A percentile compares a stretch with the other conserved stretches of the same genome.
These are phyloP conservation scores for Brachypterus glaber DNA, from an alignment of 2,888 invertebrate species.

Conservation along the genomic window DNA sequence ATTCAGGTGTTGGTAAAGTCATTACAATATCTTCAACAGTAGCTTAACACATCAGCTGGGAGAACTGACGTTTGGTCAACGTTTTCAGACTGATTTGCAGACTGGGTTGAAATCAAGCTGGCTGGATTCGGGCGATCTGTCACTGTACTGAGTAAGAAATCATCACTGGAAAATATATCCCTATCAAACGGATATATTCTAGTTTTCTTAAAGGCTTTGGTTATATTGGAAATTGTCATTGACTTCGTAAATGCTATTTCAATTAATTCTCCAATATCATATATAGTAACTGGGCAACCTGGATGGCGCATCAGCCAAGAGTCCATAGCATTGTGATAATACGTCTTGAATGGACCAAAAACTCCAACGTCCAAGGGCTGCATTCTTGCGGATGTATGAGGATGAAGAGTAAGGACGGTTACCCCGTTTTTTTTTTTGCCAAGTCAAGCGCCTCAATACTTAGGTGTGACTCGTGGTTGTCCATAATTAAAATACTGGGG, in stretches of 20 bases:
- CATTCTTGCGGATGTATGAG: constrained; percentile 35
- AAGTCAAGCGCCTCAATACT: constrained; percentile 22
- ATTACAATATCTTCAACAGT: no score
- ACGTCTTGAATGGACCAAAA: constrained; percentile 34
- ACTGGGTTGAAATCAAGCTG: constrained; percentile 8
- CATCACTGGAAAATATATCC: constrained; percentile 15
- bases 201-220: constrained; percentile 13
- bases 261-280: constrained; percentile 27
- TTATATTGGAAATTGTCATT: constrained; percentile 15
- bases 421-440: constrained; percentile 33
- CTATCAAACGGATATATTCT: constrained; percentile 19
- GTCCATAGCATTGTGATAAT: constrained; percentile 28
- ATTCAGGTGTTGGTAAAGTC: not conserved
- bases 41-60: not conserved
- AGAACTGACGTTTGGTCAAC: not conserved
- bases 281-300: constrained; percentile 34
- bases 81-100: not conserved
- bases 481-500: constrained; percentile 27
- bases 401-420: constrained; percentile 33
- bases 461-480: constrained; percentile 33
- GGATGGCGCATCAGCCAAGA: constrained; percentile 33
- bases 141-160: constrained; percentile 15
- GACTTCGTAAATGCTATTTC: constrained; percentile 14
- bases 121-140: constrained; percentile 15
- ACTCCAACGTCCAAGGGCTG: constrained; percentile 38